Evolutionary conservation across 2,113 vertebrate species (phyloP), one percentile per base, ranked within the genome.

Genomic region (Rhynchopsitta pachyrhyncha): DNA sequence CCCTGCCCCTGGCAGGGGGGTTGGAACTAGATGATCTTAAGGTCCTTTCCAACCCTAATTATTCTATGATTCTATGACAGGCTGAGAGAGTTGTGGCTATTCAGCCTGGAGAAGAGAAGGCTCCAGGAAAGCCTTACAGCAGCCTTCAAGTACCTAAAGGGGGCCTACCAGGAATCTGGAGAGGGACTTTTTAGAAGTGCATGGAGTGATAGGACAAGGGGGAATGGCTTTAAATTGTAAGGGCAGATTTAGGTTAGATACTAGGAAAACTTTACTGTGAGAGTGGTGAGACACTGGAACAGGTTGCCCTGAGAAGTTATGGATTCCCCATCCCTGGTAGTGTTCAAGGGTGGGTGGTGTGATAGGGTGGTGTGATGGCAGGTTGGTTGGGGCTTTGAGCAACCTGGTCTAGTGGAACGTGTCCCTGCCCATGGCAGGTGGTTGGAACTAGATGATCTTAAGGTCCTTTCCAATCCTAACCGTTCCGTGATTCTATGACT

Each of bases 401-500:
- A 75, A 3, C 24, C 10, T 33, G 10, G 0, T 49, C 7, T 50
- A 42, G 29, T 55, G 25, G 35, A 50, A 64, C 15, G 6, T 6
- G 0, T 46, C 41, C 24, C 14, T 67, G 1, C 17, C 19, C 4
- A 2, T 49, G 20, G 13, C 8, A 18, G 7, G 7, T 5, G 2
- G 1, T 19, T 90, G 18, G 16, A 84, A 27, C 35, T 49, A n/a
- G 28, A 10, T 77, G 6, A 15, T 57, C 17, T 59, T 71, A 63
- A 63, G 10, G 13, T 35, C 20, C 22, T 13, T 82, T 82, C 39
- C 53, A 64, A 7, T 50, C 13, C 14, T 62, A 31, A n/a, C 19
- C 5, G 4, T 82, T 91, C 28, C 8, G 0, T 42, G 62, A 27
- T 70, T 81, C 46, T 35, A 24, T 35, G 57, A 35, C 33, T 59